Evolutionary conservation across 2,888 invertebrate genomes (phyloP).

Genomic region (Fissipunctia ypsillon): DNA sequence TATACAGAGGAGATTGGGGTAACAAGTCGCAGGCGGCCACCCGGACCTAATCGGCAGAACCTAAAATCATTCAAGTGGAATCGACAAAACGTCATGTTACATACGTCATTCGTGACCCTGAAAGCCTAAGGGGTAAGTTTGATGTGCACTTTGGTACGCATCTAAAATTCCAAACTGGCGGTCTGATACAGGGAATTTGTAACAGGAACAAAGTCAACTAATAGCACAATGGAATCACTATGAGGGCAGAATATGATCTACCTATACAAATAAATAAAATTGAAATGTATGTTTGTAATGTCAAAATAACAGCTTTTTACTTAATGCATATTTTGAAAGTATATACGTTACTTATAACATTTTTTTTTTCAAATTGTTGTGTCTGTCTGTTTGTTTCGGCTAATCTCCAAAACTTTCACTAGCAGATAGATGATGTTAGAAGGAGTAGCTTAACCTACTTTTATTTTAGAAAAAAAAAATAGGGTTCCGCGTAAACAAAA

Average conservation of each 20-base stretch:
- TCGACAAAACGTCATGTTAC: conserved; percentile 51
- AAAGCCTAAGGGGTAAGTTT: neutral
- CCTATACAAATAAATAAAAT: too few species aligned
- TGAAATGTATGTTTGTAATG: too few species aligned
- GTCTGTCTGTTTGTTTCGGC: too few species aligned
- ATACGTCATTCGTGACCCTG: conserved; percentile 46
- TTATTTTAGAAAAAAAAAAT: too few species aligned
- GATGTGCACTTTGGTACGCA: conserved; percentile 34
- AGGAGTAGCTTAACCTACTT: too few species aligned
- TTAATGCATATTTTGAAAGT: too few species aligned
- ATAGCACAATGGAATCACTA: neutral
- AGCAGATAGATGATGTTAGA: too few species aligned
- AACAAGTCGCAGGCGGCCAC: conserved; percentile 30
- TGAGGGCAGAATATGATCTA: neutral
- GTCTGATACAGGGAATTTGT: neutral
- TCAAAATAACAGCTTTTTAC: too few species aligned
- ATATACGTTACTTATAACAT: too few species aligned
- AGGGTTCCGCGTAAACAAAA: too few species aligned
- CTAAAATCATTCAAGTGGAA: conserved; percentile 50
- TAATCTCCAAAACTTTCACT: too few species aligned
- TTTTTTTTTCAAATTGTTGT: too few species aligned
- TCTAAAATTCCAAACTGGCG: neutral
- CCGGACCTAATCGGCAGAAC: conserved; percentile 38
- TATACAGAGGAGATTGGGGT: conserved; percentile 17
- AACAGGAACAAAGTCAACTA: neutral